Evolutionary conservation across 92 coral and sea anemone genomes (phyloP).

Genomic region (Zoanthus sansibaricus): DNA sequence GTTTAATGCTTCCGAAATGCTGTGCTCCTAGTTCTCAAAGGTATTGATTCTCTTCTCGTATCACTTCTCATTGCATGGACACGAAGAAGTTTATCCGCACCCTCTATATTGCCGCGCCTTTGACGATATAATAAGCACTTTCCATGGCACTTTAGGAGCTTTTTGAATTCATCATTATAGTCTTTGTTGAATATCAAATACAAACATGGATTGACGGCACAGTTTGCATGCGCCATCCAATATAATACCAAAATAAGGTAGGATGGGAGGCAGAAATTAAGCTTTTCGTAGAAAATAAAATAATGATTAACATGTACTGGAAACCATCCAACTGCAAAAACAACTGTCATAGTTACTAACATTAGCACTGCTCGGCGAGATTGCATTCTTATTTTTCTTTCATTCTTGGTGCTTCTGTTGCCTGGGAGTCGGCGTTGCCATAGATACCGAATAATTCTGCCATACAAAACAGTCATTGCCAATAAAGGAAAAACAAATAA

Average conservation of each 20-base stretch:
- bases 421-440: slow-evolving; percentile 38
- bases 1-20: neutral
- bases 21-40: neutral
- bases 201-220: slow-evolving; percentile 34
- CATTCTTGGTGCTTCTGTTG: slow-evolving; percentile 17
- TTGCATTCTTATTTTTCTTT: slow-evolving; percentile 27
- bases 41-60: neutral
- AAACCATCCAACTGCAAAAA: slow-evolving; percentile 50
- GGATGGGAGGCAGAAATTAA: neutral
- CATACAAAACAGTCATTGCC: neutral
- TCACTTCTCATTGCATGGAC: neutral
- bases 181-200: slow-evolving; percentile 39
- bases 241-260: neutral
- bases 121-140: neutral
- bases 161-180: slow-evolving; percentile 35
- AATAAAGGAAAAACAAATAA: slow-evolving; percentile 13
- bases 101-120: neutral
- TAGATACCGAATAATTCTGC: slow-evolving; percentile 27
- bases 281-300: neutral
- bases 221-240: slow-evolving; percentile 44
- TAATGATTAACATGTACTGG: slow-evolving; percentile 44
- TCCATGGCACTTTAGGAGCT: neutral
- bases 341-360: slow-evolving; percentile 37
- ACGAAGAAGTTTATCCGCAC: neutral
- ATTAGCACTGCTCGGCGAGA: slow-evolving; percentile 32